These are phyloP conservation scores for Lasioglossum villosulum DNA, from an alignment of 2,888 invertebrate genomes.

Conservation along the genomic window DNA sequence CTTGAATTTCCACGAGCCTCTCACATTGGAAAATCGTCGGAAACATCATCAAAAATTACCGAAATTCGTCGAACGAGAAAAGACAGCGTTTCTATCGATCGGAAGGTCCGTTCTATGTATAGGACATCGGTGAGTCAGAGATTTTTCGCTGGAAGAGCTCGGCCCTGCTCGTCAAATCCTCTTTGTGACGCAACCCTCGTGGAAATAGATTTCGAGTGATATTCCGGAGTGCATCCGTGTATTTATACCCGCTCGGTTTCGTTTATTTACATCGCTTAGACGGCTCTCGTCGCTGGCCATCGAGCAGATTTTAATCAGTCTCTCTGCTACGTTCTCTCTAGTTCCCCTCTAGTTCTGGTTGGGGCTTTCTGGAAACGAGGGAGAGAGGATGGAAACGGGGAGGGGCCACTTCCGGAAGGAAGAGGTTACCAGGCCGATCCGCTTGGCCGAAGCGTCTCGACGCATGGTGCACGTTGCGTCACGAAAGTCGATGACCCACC, in stretches of 20 bases:
- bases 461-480: slow-evolving; percentile 66
- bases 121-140: slow-evolving; percentile 32
- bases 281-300: neutral
- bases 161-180: slow-evolving; percentile 1
- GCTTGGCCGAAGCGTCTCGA: slow-evolving; percentile 56
- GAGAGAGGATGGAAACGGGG: neutral
- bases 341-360: neutral
- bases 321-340: neutral
- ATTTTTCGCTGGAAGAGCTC: slow-evolving; percentile 22
- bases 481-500: slow-evolving; percentile 72
- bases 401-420: slow-evolving; percentile 65
- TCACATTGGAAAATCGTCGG: neutral
- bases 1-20: neutral
- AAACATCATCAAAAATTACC: neutral
- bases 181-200: slow-evolving; percentile 14
- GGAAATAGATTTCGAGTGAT: slow-evolving; percentile 18
- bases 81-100: neutral
- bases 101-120: slow-evolving; percentile 7
- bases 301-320: neutral
- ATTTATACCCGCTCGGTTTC: slow-evolving; percentile 14
- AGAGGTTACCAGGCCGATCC: slow-evolving; percentile 70
- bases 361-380: slow-evolving; percentile 1
- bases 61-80: neutral
- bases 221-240: neutral
- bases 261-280: slow-evolving; percentile 19